Evolutionary conservation across 2,888 invertebrate genomes (phyloP), one percentile per base, ranked within the genome.

Genomic region (Ormia ochracea): DNA sequence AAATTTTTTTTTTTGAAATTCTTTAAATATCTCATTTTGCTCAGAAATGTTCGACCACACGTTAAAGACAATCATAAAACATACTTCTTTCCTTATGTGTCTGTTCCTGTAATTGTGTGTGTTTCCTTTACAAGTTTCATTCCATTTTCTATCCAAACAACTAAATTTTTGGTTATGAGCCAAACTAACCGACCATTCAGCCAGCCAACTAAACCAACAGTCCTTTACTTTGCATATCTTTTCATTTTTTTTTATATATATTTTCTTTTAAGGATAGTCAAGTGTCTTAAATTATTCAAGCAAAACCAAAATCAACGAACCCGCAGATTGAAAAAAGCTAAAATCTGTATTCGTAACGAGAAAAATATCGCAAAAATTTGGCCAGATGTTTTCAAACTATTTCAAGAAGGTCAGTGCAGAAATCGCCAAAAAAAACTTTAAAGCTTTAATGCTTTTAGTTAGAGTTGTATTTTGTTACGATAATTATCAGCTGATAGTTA

Each of bases 241-340:
- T 33, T 33, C 10, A 3, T 17, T 19, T 48, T 14, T n/a, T 48
- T 9, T 4, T 36, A 52, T 59, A 50, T 65, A 21, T 10, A 21
- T 31, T 72, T 41, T 58, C 33, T 61, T 28, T 31, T 54, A n/a
- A 61, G 52, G 72, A 76, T 63, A 48, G 26, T 52, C 56, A 59
- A 72, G n/a, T 58, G 68, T 76, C 56, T 61, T 61, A 80, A 76
- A 68, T 76, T 65, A 68, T 73, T 76, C 72, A 80, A 80, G 76
- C 72, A 76, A 72, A 76, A 76, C 76, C 76, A 63, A 76, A 72
- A 70, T 76, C 68, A 76, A 68, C 72, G 80, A 73, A 80, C 76
- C 76, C 61, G 56, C 54, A 75, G 70, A 59, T 54, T 65, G 52
- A 52, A 65, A 75, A 17, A 66, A 59, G 66, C 41, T 45, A 54